phyloP scores from a whole-genome alignment of 2,888 invertebrate species.

The Apotomis betuletana region DNA sequence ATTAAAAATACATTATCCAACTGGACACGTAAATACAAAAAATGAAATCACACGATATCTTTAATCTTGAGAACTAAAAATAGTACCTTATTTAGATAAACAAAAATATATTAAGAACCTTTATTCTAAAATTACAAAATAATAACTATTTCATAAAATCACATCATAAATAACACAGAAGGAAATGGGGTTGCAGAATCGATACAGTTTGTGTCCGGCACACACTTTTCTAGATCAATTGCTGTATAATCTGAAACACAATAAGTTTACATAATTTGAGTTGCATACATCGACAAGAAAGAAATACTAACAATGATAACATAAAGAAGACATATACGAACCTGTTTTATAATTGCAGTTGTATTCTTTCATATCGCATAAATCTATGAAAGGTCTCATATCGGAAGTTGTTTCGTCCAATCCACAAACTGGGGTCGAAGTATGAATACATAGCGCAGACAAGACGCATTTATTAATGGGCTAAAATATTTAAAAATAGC shows the following conservation, averaged over 20 bases:
- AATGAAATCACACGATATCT: too few relatives aligned
- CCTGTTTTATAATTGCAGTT: conserved; percentile 1
- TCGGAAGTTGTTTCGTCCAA: neutral
- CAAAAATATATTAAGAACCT: too few relatives aligned
- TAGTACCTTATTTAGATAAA: too few relatives aligned
- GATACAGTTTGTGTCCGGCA: neutral
- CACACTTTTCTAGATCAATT: neutral
- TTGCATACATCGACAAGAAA: too few relatives aligned
- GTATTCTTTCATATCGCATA: neutral
- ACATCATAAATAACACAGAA: too few relatives aligned
- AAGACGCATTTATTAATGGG: neutral
- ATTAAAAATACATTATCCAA: too few relatives aligned
- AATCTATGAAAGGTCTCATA: neutral
- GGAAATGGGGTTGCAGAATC: neutral
- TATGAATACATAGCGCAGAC: neutral
- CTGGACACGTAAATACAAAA: too few relatives aligned
- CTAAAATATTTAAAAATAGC: neutral
- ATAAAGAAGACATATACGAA: neutral
- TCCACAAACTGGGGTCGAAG: neutral
- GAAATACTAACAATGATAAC: too few relatives aligned
- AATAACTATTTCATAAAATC: too few relatives aligned
- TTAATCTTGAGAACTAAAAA: too few relatives aligned
- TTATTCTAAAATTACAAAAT: too few relatives aligned
- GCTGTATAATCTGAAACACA: neutral
- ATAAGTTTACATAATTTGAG: neutral